A percentile compares a stretch with the other conserved stretches of the same genome.
Evolutionary conservation across 1,140 invertebrate species (phyloP).

Genomic region (Drosophila orena): DNA sequence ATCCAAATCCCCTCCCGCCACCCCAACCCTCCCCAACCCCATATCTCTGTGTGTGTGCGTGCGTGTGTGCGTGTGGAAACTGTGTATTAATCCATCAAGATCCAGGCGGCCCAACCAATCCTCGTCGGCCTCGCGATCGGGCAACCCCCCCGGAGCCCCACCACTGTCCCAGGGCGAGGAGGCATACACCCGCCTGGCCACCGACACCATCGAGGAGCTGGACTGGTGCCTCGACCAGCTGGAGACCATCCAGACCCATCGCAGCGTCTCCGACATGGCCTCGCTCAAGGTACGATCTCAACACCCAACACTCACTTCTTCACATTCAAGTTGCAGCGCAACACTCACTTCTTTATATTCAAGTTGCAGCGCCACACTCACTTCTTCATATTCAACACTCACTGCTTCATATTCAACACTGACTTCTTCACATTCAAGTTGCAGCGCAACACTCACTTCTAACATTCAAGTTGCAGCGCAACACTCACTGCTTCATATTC

Average conservation of each 20-base stretch:
- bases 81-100: conserved; percentile 84
- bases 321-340: too few species aligned
- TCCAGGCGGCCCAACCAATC: conserved; percentile 83
- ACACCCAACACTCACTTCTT: too few species aligned
- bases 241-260: conserved; percentile 99
- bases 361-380: too few species aligned
- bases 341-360: too few species aligned
- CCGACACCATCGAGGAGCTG: conserved; percentile 98
- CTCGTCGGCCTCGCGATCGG: conserved; percentile 67
- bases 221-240: conserved; percentile 99
- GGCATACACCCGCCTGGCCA: conserved; percentile 94
- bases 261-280: conserved; percentile 99
- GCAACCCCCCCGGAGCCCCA: conserved; percentile 65
- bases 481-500: too few species aligned
- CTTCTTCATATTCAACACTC: too few species aligned
- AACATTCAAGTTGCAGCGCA: too few species aligned
- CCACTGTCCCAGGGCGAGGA: conserved; percentile 90
- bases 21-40: too few species aligned
- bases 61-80: conserved; percentile 55
- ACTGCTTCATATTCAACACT: too few species aligned
- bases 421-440: too few species aligned
- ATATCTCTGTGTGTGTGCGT: conserved; percentile 29
- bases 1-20: conserved; percentile 1
- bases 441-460: too few species aligned
- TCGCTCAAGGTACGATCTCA: conserved; percentile 94